Base-by-base conservation (phyloP, 2,888 invertebrate species). In the Periphyllus acericola region DNA sequence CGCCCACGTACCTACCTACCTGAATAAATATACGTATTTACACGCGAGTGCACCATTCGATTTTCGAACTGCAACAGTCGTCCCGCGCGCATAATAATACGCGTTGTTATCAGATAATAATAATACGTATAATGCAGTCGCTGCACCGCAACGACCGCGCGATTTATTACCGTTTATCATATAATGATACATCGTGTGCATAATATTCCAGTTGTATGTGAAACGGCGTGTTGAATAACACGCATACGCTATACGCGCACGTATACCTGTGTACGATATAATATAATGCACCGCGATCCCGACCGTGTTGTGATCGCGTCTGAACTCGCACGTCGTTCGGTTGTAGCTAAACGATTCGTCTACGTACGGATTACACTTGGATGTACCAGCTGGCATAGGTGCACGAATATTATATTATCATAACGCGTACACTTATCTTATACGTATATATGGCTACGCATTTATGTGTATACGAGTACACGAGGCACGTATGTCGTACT, bases 211-310 rank as follows among this genome's bases (percentile, higher is more conserved):
- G 32, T 71, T 29, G 32, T 71, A 71, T 29, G 71, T 17, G 32
- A 71, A 71, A 71, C 71, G 71, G 32, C n/a, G n/a, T 71, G 71
- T 68, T 68, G 68, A 68, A 68, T 68, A 66, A 66, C 66, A 21
- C 55, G 55, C 21, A 21, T 5, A 2, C 52, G 9, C 9, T 11
- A 11, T 11, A 52, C 36, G 52, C 21, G 19, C 6, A 55, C 3
- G 3, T 55, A 19, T 55, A 55, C n/a, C n/a, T n/a, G n/a, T n/a
- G n/a, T n/a, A n/a, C n/a, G n/a, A n/a, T n/a, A n/a, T n/a, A n/a
- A n/a, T 21, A 55, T 55, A 60, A 19, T 6, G 25, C 46, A 6
- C 60, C 60, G 46, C 46, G 25, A 60, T 21, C 60, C 25, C 60
- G 60, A 60, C 60, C 25, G 6, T 60, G 21, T 21, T 60, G 6